Percentiles rank a stretch among this genome's conserved stretches.
phyloP scores from a whole-genome alignment of 1,140 invertebrate species.

The Achatina immaculata region DNA sequence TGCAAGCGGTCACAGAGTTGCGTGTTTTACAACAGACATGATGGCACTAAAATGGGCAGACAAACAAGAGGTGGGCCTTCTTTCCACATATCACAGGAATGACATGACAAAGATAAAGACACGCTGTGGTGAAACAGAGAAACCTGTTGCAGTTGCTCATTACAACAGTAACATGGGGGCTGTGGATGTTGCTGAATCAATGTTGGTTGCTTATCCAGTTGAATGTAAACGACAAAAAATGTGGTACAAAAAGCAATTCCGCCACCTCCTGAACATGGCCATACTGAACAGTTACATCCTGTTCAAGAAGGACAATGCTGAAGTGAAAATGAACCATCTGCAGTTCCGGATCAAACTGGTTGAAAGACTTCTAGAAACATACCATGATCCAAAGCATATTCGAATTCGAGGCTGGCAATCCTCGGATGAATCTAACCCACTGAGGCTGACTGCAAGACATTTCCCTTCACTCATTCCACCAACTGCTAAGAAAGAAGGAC shows the following conservation, averaged over 20 bases:
- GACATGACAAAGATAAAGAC: background rate
- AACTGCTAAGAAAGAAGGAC: too few species aligned
- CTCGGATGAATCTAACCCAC: too few species aligned
- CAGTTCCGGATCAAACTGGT: background rate
- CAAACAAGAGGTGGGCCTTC: background rate
- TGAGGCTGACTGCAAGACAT: too few species aligned
- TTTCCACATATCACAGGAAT: background rate
- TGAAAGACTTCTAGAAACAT: background rate
- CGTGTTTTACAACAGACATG: background rate
- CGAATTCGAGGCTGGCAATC: too few species aligned
- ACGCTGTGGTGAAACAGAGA: background rate
- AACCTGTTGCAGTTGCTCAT: background rate
- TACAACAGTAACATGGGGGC: background rate
- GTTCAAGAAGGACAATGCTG: background rate
- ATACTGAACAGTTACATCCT: background rate
- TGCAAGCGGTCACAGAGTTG: background rate
- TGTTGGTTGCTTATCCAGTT: background rate
- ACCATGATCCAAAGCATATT: too few species aligned
- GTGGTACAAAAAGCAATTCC: background rate
- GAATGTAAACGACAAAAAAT: background rate
- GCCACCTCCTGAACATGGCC: background rate
- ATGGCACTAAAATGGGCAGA: background rate
- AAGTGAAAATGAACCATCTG: background rate
- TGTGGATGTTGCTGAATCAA: background rate
- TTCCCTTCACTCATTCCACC: too few species aligned